Conservation (phyloP, 2,113 vertebrate species). For the Ovis canadensis region DNA sequence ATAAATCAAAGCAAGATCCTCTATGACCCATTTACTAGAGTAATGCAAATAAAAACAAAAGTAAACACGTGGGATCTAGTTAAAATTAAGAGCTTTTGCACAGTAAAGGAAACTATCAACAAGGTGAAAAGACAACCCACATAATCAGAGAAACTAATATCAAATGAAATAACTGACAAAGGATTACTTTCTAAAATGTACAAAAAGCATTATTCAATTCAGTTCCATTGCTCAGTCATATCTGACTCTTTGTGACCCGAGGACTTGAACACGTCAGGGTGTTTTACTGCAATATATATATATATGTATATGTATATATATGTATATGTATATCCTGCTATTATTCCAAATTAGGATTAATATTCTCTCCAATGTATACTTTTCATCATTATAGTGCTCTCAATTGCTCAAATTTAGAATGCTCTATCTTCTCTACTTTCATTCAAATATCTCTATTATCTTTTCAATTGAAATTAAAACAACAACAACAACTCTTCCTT, state of each 20-base stretch:
- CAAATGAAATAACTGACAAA: background rate
- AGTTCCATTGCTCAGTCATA: background rate
- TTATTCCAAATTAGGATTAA: background rate
- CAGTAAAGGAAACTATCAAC: background rate
- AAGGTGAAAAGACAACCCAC: background rate
- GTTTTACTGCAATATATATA: background rate
- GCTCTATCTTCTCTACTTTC: background rate
- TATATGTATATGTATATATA: no score
- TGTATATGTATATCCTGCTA: background rate
- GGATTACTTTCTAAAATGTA: background rate
- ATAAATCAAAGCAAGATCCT: background rate
- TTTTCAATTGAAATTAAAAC: background rate
- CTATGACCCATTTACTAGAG: background rate
- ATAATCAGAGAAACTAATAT: background rate
- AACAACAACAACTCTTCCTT: rapidly evolving
- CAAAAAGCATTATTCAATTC: background rate
- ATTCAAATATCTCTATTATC: background rate
- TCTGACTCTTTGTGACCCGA: background rate
- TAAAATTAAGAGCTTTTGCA: background rate
- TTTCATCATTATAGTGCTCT: background rate
- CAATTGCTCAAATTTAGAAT: background rate
- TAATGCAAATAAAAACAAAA: background rate
- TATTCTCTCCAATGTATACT: background rate
- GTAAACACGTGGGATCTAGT: background rate
- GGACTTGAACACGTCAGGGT: background rate